These are phyloP conservation scores for Ptiloglossa arizonensis DNA, from an alignment of 1,140 invertebrate genomes.

Conservation along the genomic window DNA sequence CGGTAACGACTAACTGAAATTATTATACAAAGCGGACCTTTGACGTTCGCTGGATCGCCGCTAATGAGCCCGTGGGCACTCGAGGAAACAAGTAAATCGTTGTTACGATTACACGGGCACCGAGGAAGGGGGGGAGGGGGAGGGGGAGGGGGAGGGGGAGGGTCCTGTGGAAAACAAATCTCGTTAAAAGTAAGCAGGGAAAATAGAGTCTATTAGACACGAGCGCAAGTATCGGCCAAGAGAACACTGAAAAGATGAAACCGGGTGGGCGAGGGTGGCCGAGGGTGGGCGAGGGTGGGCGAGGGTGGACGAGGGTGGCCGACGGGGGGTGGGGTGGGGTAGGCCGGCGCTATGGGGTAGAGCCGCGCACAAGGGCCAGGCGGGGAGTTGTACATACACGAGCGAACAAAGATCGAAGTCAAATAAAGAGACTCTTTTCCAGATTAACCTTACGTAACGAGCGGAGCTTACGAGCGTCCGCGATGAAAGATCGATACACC, in stretches of 20 bases:
- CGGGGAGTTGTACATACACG: not conserved
- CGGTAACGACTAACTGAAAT: not conserved
- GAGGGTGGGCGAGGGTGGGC: not conserved
- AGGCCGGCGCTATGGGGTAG: too few relatives aligned
- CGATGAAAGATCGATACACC: conserved; percentile 36
- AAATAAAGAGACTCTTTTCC: conserved; percentile 40
- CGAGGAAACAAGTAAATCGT: conserved; percentile 33
- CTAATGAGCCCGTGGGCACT: conserved; percentile 37
- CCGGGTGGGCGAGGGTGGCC: not conserved
- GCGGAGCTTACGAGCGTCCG: conserved; percentile 6
- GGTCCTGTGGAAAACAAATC: conserved; percentile 30
- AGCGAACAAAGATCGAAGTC: conserved; percentile 25
- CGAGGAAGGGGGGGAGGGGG: too few relatives aligned
- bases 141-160: too few relatives aligned
- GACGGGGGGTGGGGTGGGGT: too few relatives aligned
- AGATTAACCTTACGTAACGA: conserved; percentile 44
- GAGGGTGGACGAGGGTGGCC: not conserved
- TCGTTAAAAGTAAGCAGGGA: conserved; percentile 42
- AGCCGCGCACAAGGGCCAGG: not conserved
- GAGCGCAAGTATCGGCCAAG: conserved; percentile 12
- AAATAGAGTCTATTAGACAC: conserved; percentile 26
- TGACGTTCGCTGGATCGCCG: conserved; percentile 16
- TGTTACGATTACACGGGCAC: conserved; percentile 21
- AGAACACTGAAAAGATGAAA: conserved; percentile 22
- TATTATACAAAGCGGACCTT: conserved; percentile 2